Base-by-base conservation (phyloP, 2,797 vertebrate species). In the Enteromius argenteus region DNA sequence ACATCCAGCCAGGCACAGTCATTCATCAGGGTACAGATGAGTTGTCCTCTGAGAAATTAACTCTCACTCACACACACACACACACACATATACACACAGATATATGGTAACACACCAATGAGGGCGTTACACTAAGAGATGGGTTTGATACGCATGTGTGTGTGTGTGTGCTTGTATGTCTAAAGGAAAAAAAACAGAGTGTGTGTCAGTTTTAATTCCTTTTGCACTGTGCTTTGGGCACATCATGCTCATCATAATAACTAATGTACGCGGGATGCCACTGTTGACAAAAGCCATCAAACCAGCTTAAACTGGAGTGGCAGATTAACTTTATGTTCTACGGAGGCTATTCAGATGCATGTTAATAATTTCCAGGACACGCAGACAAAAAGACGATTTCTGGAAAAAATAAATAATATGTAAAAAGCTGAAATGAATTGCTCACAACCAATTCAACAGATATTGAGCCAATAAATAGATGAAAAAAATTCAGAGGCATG, bases 21-120 rank as follows among this genome's bases (percentile, higher is more conserved):
- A 62, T 81, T 82, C 66, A 84, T 74, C 79, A 81, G 89, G 87
- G 86, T 86, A 78, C 84, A 91, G 88, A 91, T 89, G 87, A 91
- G 88, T 87, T 90, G 53, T 86, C 85, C 84, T 75, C 51, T 1
- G 81, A 87, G 84, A 87, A 78, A 87, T 80, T 53, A 84, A 79
- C 71, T 80, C 67, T 39, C 64, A 7, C 32, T 32, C 80, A 68
- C 69, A 49, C 71, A 44, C 75, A 77, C 3, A 46, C 13, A 67
- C 46, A 56, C 51, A 66, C 60, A 39, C 30, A 74, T 11, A 66
- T 39, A 46, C 44, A 67, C 49, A 58, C 42, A 66, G 69, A 42
- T 49, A 68, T 13, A 67, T 10, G 5, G 37, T 8, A 14, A n/a
- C 32, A 51, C 60, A 44, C 68, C 23, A 51, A 30, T 13, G 19